Conservation (phyloP, 2,888 invertebrate species). For the Punctoribates punctum region DNA sequence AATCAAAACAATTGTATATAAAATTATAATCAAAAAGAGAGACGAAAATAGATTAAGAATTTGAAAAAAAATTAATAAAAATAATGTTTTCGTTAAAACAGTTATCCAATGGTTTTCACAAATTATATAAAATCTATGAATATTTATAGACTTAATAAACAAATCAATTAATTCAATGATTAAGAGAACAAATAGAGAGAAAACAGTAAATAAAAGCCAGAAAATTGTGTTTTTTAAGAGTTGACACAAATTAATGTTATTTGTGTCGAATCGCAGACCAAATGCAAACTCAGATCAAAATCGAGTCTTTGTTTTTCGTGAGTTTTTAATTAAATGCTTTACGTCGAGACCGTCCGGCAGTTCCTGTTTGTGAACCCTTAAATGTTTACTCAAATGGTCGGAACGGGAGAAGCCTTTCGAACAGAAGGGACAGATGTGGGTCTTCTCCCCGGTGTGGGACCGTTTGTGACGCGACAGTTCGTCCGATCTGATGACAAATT, state of each 20-base stretch:
- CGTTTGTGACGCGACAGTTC: conserved; percentile 42
- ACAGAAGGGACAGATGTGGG: conserved; percentile 42
- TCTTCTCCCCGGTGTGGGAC: conserved; percentile 43
- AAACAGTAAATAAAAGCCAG: not conserved
- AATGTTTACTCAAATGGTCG: conserved; percentile 39
- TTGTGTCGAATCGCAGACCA: not conserved
- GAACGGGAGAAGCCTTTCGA: conserved; percentile 41
- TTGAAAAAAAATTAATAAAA: too few species aligned
- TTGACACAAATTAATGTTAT: not conserved
- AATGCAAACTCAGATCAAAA: not conserved
- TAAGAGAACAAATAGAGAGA: not conserved
- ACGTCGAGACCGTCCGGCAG: conserved; percentile 41
- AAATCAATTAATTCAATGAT: not conserved
- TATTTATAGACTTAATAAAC: too few species aligned
- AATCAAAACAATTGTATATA: too few species aligned
- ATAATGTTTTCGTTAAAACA: too few species aligned
- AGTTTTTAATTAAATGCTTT: conserved; percentile 40
- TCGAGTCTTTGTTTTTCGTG: conserved; percentile 25
- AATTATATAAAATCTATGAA: too few species aligned
- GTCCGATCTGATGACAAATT: conserved; percentile 33
- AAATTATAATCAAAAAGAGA: too few species aligned
- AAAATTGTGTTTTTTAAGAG: not conserved
- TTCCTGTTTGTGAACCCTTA: conserved; percentile 41
- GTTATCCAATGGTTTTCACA: too few species aligned
- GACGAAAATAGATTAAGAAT: too few species aligned